phyloP scores from a whole-genome alignment of 2,113 vertebrate species.

The Micromys minutus region DNA sequence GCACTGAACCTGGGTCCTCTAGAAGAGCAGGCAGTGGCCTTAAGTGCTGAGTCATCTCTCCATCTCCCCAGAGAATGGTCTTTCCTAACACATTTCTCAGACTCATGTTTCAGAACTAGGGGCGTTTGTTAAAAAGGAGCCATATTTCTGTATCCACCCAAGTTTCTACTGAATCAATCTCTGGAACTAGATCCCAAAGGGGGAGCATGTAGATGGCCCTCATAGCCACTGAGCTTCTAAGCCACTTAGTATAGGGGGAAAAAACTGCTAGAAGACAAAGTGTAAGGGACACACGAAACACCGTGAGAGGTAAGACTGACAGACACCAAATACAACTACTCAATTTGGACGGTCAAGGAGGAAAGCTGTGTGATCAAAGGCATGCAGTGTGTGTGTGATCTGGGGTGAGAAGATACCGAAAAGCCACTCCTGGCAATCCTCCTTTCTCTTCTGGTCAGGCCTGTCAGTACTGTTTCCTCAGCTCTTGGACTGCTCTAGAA shows the following conservation, averaged over 20 bases:
- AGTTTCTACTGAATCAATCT: not conserved
- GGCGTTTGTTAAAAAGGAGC: not conserved
- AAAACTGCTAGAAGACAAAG: not conserved
- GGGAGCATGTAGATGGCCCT: not conserved
- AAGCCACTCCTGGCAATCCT: not conserved
- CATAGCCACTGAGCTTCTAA: not conserved
- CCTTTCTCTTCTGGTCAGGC: not conserved
- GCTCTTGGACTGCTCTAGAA: constrained; percentile 27
- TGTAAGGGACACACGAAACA: not conserved
- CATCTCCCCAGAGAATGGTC: not conserved
- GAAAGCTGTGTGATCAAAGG: not conserved
- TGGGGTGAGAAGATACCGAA: not conserved
- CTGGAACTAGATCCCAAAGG: not conserved
- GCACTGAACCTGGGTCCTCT: not conserved
- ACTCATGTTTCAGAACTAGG: not conserved
- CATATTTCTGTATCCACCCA: not conserved
- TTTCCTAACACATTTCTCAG: not conserved
- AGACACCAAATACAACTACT: not conserved
- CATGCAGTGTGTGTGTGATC: not conserved
- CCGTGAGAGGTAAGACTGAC: not conserved
- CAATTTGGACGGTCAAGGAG: too few relatives aligned
- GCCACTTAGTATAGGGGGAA: not conserved
- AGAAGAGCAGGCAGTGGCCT: not conserved
- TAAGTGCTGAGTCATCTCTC: not conserved
- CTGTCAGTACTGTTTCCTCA: not conserved